These are phyloP conservation scores for Nothocercus nigrocapillus DNA, from an alignment of 2,113 vertebrate genomes.

Conservation along the genomic window DNA sequence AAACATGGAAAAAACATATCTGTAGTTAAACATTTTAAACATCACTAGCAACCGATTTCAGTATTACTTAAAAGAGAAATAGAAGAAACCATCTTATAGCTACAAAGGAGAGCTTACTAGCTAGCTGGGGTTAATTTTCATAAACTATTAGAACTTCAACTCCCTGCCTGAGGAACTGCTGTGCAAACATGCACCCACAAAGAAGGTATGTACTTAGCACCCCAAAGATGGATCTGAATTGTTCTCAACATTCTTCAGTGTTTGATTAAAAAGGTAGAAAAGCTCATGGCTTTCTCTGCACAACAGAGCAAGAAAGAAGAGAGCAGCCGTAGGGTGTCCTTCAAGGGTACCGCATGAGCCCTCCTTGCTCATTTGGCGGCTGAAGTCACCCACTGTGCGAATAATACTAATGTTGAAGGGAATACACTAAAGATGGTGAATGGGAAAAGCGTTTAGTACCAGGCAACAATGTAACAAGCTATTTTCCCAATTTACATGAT, in stretches of 20 bases:
- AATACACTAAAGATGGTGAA: not conserved
- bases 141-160: not conserved
- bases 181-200: no score
- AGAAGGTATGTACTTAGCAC: not conserved
- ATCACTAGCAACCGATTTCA: not conserved
- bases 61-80: not conserved
- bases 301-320: not conserved
- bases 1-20: not conserved
- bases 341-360: not conserved
- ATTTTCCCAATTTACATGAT: not conserved
- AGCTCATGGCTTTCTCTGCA: not conserved
- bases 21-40: not conserved
- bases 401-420: not conserved
- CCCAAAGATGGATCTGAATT: not conserved
- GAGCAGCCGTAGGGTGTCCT: not conserved
- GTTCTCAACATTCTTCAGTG: not conserved
- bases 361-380: not conserved
- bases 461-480: not conserved
- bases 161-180: not conserved
- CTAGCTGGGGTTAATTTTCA: not conserved
- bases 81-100: not conserved
- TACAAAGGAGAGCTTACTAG: not conserved
- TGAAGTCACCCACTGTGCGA: not conserved
- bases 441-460: not conserved
- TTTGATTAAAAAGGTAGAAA: not conserved